Evolutionary conservation across 64 coral and sea anemone genomes (phyloP), one percentile per base, ranked within the genome.

Genomic region (Pachyseris speciosa): DNA sequence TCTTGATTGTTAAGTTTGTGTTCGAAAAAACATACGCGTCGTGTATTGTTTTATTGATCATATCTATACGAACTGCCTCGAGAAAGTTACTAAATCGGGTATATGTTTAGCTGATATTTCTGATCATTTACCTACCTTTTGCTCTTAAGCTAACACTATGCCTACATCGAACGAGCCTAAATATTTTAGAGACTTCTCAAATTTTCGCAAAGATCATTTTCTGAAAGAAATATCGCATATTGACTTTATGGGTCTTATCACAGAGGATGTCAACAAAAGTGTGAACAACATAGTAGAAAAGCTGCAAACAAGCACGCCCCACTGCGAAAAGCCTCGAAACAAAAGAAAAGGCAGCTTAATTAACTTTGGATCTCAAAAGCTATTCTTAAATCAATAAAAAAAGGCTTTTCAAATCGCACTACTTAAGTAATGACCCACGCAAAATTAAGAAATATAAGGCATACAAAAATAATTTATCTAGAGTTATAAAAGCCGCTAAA

Each of bases 351-450:
- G 28, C 58, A 78, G 12, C 28, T 64, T 49, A n/a, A 84, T 53
- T 84, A 92, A 67, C 47, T 67, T 19, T 73, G 67, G 47, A 73
- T 92, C 51, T 77, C 78, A 73, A 73, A 63, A 22, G 52, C 45
- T 60, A 73, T 84, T 28, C 50, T 84, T 24, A 43, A 40, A 7
- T 92, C 78, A 29, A 83, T 83, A 25, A 91, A 51, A 31, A 72
- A 13, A 73, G 83, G 25, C 49, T 76, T 27, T 86, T 48, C 55
- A 78, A 80, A 39, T 65, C 57, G 29, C 72, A 78, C 49, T 79
- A 59, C 41, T 59, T 39, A 64, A 78, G 53, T 59, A 48, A 67
- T 71, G 71, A 87, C n/a, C 83, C 91, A 64, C 51, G 63, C 33
- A 63, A 74, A 57, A 16, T 67, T 53, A 75, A 61, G 12, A 13